phyloP scores from a whole-genome alignment of 35 echinoderm and acorn worm species.

The Anneissia japonica region DNA sequence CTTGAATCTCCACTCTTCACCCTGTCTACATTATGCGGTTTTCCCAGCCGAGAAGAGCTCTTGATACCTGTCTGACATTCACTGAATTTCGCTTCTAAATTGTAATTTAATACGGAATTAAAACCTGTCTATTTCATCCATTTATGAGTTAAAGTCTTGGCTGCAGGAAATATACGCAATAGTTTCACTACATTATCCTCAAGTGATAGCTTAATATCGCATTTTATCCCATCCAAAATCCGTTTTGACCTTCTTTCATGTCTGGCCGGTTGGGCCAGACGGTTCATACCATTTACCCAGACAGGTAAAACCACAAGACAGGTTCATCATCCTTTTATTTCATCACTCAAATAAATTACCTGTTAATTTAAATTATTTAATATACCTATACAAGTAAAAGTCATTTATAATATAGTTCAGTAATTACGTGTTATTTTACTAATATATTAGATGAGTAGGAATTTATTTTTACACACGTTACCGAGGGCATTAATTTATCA shows the following conservation, averaged over 20 bases:
- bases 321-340: too few species aligned
- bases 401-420: too few species aligned
- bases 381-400: too few species aligned
- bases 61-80: not conserved
- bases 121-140: not conserved
- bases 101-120: not conserved
- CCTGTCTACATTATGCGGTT: not conserved
- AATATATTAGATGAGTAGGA: too few species aligned
- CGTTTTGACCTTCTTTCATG: not conserved
- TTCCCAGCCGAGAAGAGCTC: not conserved
- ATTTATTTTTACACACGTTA: too few species aligned
- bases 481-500: not conserved
- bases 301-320: not conserved
- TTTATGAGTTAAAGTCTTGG: not conserved
- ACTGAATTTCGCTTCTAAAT: not conserved
- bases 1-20: not conserved
- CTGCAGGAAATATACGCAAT: not conserved
- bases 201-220: not conserved
- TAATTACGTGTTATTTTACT: too few species aligned
- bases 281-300: not conserved
- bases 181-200: not conserved
- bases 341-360: too few species aligned
- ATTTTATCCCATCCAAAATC: conserved; percentile 1
- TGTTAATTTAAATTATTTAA: too few species aligned
- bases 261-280: not conserved